These are phyloP conservation scores for Eulemur albifrons DNA, from an alignment of 2,797 vertebrate species.

Conservation along the genomic window DNA sequence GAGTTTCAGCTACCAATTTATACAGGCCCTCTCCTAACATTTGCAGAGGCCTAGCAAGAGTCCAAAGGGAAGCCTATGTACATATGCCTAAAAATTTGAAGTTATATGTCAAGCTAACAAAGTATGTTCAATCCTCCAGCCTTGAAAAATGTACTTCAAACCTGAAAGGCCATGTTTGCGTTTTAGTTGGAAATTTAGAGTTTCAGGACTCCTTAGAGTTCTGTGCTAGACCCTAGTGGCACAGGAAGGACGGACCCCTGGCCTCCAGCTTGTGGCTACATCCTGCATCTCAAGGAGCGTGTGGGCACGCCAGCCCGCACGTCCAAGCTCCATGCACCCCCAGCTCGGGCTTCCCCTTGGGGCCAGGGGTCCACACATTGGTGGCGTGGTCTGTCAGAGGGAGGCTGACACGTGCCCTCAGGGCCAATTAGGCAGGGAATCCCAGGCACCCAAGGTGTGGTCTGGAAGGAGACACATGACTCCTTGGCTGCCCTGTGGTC, in stretches of 20 bases:
- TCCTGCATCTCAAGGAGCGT: not conserved
- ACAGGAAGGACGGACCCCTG: not conserved
- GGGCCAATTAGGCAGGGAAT: not conserved
- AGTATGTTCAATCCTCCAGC: not conserved
- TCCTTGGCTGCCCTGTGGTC: not conserved
- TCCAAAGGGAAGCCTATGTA: not conserved
- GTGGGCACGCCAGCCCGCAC: not conserved
- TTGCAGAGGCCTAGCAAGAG: not conserved
- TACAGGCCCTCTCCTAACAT: not conserved
- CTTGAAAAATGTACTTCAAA: not conserved
- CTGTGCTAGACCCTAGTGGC: no score
- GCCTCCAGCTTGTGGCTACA: not conserved
- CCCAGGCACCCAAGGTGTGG: not conserved
- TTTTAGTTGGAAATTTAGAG: not conserved
- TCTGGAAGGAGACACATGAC: not conserved
- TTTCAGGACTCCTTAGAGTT: not conserved
- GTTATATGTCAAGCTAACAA: not conserved
- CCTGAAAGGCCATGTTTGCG: not conserved
- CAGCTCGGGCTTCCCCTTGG: not conserved
- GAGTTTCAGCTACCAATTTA: not conserved
- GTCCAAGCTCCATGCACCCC: not conserved
- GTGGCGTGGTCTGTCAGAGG: not conserved
- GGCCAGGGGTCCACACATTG: not conserved
- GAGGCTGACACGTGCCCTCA: not conserved
- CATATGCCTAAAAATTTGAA: conserved; percentile 4